phyloP scores from a whole-genome alignment of 2,888 invertebrate genomes.

The Amiota mariae region DNA sequence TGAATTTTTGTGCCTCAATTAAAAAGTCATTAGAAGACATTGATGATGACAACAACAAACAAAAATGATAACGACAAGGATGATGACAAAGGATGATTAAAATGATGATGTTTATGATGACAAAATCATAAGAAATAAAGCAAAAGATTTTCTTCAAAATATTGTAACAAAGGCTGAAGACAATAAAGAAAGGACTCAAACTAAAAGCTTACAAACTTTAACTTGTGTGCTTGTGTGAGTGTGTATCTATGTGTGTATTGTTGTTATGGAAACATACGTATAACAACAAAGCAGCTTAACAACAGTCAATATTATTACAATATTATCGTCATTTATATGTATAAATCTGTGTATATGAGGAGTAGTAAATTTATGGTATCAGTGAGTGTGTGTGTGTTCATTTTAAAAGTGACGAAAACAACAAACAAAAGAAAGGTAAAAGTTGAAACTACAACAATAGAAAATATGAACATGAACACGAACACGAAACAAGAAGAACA shows the following conservation, averaged over 20 bases:
- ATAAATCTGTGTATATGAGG: neutral
- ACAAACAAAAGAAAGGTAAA: neutral
- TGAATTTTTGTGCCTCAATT: slow-evolving; percentile 22
- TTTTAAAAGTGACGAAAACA: neutral
- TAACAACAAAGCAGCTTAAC: neutral
- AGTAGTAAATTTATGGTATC: neutral
- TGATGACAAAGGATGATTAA: neutral
- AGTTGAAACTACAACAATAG: neutral
- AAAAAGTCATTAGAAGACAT: slow-evolving; percentile 17
- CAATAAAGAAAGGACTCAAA: neutral
- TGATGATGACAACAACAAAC: slow-evolving; percentile 6
- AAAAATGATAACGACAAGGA: neutral
- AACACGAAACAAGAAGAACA: neutral
- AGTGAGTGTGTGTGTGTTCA: neutral
- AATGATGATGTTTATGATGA: neutral
- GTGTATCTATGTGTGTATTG: neutral
- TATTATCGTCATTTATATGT: neutral
- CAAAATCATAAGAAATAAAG: neutral
- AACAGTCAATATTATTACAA: slow-evolving; percentile 17
- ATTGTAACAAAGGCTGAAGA: neutral
- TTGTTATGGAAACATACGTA: neutral
- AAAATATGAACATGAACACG: neutral
- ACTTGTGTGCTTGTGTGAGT: too few relatives aligned
- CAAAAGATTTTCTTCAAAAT: neutral
- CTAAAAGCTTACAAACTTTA: neutral